A percentile compares a stretch with the other conserved stretches of the same genome.
Conservation (phyloP, 2,888 invertebrate species). For the Doris montereyensis region DNA sequence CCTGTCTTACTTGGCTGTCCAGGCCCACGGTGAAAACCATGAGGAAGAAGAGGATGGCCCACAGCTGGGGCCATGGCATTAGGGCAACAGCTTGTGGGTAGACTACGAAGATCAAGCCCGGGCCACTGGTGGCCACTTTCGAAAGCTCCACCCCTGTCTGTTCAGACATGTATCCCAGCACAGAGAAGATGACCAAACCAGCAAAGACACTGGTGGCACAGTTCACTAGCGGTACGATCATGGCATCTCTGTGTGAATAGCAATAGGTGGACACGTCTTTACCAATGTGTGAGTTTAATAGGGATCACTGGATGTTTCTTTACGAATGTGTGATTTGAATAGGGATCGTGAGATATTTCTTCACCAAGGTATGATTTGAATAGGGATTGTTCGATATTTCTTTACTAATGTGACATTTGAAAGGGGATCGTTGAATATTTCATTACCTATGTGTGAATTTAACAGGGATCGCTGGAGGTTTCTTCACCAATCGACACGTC, state of each 20-base stretch:
- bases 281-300: not conserved
- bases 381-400: no score
- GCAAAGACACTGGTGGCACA: conserved; percentile 67
- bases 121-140: conserved; percentile 70
- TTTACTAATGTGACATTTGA: no score
- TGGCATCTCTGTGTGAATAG: conserved; percentile 63
- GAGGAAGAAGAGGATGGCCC: conserved; percentile 71
- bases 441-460: no score
- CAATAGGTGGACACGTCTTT: no score
- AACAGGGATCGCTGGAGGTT: no score
- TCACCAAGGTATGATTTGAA: no score
- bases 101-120: conserved; percentile 72
- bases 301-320: not conserved
- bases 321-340: no score
- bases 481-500: no score
- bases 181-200: conserved; percentile 69
- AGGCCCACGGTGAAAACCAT: conserved; percentile 71
- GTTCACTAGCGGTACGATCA: conserved; percentile 65
- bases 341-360: no score
- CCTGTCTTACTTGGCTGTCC: conserved; percentile 68
- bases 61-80: conserved; percentile 67
- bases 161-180: conserved; percentile 77
- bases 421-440: no score
- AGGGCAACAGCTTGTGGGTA: conserved; percentile 70
- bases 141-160: conserved; percentile 64